Conservation (phyloP, 2,888 invertebrate species). For the Cataglyphis albicans region DNA sequence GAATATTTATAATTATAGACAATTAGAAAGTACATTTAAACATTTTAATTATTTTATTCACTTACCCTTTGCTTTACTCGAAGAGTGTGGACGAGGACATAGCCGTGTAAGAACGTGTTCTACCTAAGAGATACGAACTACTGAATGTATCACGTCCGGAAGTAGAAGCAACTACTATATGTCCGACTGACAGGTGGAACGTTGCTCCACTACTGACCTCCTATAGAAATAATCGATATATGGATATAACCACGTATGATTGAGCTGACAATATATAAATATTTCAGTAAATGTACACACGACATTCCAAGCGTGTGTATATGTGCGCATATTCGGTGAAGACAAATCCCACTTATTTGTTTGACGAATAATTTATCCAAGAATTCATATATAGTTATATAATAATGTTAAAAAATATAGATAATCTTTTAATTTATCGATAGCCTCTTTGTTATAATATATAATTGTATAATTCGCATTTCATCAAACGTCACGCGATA, state of each 20-base stretch:
- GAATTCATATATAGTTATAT: background rate
- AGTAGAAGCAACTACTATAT: constrained; percentile 77
- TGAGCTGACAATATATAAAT: constrained; percentile 65
- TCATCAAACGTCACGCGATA: background rate
- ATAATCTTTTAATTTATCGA: background rate
- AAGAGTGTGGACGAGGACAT: constrained; percentile 55
- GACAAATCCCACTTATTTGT: background rate
- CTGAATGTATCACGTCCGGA: constrained; percentile 61
- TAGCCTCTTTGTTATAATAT: background rate
- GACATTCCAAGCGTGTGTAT: background rate
- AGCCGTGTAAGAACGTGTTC: constrained; percentile 37
- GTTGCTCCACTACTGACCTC: constrained; percentile 82
- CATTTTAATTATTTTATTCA: constrained; percentile 20
- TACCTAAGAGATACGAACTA: constrained; percentile 43
- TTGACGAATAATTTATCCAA: background rate
- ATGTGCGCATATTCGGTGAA: constrained; percentile 11
- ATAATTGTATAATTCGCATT: background rate
- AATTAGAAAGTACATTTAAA: background rate
- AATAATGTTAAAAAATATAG: background rate
- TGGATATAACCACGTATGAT: constrained; percentile 82
- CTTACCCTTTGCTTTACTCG: constrained; percentile 68
- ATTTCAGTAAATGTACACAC: constrained; percentile 49
- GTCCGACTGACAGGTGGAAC: constrained; percentile 74
- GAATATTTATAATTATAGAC: background rate
- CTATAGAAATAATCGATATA: constrained; percentile 83